Conservation (phyloP, 2,888 invertebrate species). For the Dicycla oo region DNA sequence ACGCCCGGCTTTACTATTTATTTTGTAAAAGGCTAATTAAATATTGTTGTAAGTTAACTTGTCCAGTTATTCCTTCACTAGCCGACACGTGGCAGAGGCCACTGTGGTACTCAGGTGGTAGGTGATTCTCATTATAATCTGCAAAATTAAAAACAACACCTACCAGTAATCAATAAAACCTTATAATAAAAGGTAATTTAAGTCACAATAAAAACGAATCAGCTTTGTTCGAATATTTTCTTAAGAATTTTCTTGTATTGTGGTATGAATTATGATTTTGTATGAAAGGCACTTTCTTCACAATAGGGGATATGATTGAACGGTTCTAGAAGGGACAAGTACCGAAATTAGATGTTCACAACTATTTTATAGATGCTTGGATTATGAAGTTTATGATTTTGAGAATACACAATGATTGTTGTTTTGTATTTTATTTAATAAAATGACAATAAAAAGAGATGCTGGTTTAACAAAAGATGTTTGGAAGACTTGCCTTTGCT, state of each 20-base stretch:
- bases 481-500: background rate
- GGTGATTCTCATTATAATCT: background rate
- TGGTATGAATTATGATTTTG: conserved; percentile 55
- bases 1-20: no score
- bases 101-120: no score
- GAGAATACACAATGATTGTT: background rate
- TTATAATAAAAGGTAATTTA: conserved; percentile 28
- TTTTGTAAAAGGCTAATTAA: no score
- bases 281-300: conserved; percentile 51
- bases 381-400: conserved; percentile 8
- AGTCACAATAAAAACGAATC: conserved; percentile 41
- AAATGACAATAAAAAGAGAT: background rate
- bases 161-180: background rate
- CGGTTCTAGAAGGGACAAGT: conserved; percentile 38
- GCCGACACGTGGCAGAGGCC: no score
- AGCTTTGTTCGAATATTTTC: conserved; percentile 46
- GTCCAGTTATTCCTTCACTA: no score
- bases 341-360: conserved; percentile 43
- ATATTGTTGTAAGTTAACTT: no score
- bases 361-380: conserved; percentile 32
- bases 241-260: conserved; percentile 46
- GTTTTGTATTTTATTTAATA: background rate
- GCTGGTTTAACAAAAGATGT: background rate
- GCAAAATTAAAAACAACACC: background rate
- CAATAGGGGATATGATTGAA: conserved; percentile 56